Percentiles rank a stretch among this genome's conserved stretches.
These are phyloP conservation scores for Corbicula japonica DNA, from an alignment of 2,888 invertebrate species.

Conservation along the genomic window DNA sequence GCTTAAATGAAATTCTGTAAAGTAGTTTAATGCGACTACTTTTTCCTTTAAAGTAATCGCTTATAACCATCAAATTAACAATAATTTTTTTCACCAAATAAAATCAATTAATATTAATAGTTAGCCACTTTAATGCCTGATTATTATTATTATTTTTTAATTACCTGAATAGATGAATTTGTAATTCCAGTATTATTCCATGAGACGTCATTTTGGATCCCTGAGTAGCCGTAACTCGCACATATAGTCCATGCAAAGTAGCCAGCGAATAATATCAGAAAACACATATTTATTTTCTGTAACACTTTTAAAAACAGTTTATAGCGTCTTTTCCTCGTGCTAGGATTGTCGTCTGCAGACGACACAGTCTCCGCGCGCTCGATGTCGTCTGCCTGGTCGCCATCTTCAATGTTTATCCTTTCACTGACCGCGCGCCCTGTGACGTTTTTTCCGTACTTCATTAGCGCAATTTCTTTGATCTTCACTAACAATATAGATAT, in stretches of 20 bases:
- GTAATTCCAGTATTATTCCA: constrained; percentile 9
- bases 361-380: constrained; percentile 34
- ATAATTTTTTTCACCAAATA: no score
- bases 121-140: no score
- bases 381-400: constrained; percentile 53
- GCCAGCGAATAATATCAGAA: constrained; percentile 69
- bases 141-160: no score
- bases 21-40: no score
- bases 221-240: constrained; percentile 62
- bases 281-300: constrained; percentile 73
- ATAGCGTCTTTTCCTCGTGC: constrained; percentile 42
- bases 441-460: constrained; percentile 40
- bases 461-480: constrained; percentile 51
- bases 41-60: no score
- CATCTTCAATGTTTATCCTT: constrained; percentile 30
- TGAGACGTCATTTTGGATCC: constrained; percentile 6
- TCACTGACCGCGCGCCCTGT: constrained; percentile 39
- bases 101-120: no score
- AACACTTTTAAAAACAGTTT: constrained; percentile 54
- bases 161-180: constrained; percentile 6
- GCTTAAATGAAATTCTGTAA: no score
- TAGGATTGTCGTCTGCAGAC: constrained; percentile 34
- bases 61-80: no score
- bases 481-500: constrained; percentile 42
- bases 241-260: constrained; percentile 74